Base-by-base conservation (phyloP, 2,113 vertebrate species). In the Poecilia latipinna region DNA sequence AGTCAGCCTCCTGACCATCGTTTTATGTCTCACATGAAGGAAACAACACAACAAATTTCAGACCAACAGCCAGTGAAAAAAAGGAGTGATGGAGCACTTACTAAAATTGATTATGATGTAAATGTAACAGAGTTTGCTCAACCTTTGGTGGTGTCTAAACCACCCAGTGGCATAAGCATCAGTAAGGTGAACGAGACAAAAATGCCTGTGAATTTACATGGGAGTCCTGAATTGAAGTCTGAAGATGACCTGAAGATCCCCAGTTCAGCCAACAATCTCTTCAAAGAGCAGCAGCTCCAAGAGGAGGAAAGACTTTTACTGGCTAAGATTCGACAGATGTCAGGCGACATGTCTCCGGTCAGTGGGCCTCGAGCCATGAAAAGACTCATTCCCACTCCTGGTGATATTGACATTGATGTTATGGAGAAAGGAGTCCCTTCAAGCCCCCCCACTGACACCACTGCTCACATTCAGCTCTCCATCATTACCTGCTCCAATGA, bases 271-370 rank as follows among this genome's bases (percentile, higher is more conserved):
- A 12, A 15, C n/a, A 66, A 0, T 61, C 19, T 61, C 35, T 74
- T 68, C 29, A 86, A 81, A 77, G 61, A 80, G 8, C 82, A 86
- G 44, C 84, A 75, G 75, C 88, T 92, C 31, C 68, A 69, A 28
- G 82, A 90, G 32, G 94, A 94, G 61, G 94, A 95, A 74, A 78
- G 61, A 7, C n/a, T 86, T 3, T 68, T 94, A 33, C 73, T 95
- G 81, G 88, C 85, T 42, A 94, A 89, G 80, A 88, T 95, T 28
- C 19, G 2, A 1, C 73, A 79, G 74, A 89, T 94, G 92, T 88
- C 81, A 22, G 80, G 78, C 1, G 88, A 90, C 28, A 37, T 85
- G 0, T 81, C 83, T 4, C 82, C 85, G 0, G 78, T 64, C n/a
- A 77, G 80, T 0, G 60, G 68, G n/a, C 78, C 79, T 57, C 89